Base-by-base conservation (phyloP, 2,797 vertebrate genomes). In the Fistularia commersonii region DNA sequence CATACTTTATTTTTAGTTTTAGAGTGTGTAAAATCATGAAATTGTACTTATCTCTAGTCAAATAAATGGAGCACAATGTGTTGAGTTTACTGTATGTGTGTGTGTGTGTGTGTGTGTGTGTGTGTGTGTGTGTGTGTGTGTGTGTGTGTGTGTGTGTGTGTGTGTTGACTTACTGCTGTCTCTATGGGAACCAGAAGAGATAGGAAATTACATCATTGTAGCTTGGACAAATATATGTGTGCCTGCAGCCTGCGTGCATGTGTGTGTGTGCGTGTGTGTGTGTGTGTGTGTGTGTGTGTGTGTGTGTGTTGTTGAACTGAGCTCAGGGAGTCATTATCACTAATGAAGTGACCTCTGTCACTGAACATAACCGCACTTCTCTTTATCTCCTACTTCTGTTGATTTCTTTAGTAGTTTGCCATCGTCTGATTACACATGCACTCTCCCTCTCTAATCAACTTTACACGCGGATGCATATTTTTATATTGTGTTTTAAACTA, bases 111-210 rank as follows among this genome's bases (percentile, higher is more conserved):
- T 71, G 15, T 49, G 7, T 51, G 15, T 42, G 3, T n/a, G 3
- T 41, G 13, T 41, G 9, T 49, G 7, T 51, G 15, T 42, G 3
- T n/a, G 3, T 41, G 13, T 41, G 9, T 49, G 7, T 51, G 15
- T 42, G 3, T n/a, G 3, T 41, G 13, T 41, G 9, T 49, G 7
- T 51, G 15, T 42, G 3, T n/a, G 3, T 4, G 49, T 49, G n/a
- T 56, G 15, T 71, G 61, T 71, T 71, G 70, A 79, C 61, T 84
- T 82, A 89, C 81, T 90, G 74, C 65, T 77, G 79, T 90, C 88
- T 77, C 91, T 79, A 89, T 91, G 89, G 87, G 67, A 90, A 93
- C 87, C 54, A 72, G 79, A 50, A 48, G 60, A 70, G 49, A 61
- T 47, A 41, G 51, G 71, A 81, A 54, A 57, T 58, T 34, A 60